Base-by-base conservation (phyloP, 2,888 invertebrate species). In the Chorisops tibialis region DNA sequence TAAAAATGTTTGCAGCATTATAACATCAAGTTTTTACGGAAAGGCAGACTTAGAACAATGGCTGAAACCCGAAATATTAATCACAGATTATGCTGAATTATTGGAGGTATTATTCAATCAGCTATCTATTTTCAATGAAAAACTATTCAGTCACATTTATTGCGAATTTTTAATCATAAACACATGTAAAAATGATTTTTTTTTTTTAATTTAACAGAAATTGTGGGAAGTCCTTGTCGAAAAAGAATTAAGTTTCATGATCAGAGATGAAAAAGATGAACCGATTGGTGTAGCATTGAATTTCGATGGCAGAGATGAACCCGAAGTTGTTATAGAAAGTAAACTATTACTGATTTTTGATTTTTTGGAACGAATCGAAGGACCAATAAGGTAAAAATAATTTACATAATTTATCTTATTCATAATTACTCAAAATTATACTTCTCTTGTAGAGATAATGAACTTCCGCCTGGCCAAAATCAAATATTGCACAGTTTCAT, bases 31-130 rank as follows among this genome's bases (percentile, higher is more conserved):
- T 72, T 93, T 93, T 78, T 89, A 89, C 75, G 85, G 85, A 70
- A 93, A 93, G 77, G 93, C 92, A 0, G 93, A 93, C 72, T 73
- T 94, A 68, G 93, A 93, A 71, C 85, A 85, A 72, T 91, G 88
- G 83, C 74, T 92, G 14, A 84, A 85, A 65, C 86, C 88, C 2
- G 84, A 87, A 63, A 85, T 91, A 16, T 77, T 81, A 7, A 80
- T 83, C 5, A 75, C 79, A 0, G 91, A 92, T 74, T 93, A 92
- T 74, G 81, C 80, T 14, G 83, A 84, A 30, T 30, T 30, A 30
- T 30, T 30, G 9, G 30, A 30, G 9, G 30, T 30, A 30, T n/a
- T 30, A 24, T 49, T 11, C 6, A 2, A 47, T 47, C 18, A 47
- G 4, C 49, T 49, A 24, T 18, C 19, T 11, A 4, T 24, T 49